Evolutionary conservation across 2,113 vertebrate species (phyloP).

Genomic region (Nothoprocta pentlandii): DNA sequence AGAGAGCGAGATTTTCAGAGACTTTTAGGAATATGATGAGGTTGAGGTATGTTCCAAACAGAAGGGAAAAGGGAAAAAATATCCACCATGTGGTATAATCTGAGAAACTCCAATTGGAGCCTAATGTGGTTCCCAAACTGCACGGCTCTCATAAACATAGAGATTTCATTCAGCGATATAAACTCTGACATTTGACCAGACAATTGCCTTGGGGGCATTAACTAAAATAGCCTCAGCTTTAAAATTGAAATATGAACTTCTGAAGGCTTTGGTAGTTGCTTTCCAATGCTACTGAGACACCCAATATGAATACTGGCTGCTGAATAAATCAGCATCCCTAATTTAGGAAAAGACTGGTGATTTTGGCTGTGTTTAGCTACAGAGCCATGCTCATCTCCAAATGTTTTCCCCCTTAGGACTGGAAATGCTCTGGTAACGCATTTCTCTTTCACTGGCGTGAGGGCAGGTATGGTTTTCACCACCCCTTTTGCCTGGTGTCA

Average conservation of each 20-base stretch:
- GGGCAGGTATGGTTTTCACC: neutral
- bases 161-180: conserved; percentile 59
- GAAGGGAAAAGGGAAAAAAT: neutral
- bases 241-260: conserved; percentile 66
- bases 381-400: neutral
- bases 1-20: neutral
- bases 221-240: conserved; percentile 64
- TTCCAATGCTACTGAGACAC: conserved; percentile 12
- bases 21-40: neutral
- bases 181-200: conserved; percentile 67
- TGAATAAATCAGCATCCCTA: neutral
- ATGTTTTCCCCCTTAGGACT: neutral
- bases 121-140: conserved; percentile 17
- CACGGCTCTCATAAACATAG: conserved; percentile 37
- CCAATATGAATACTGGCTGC: neutral
- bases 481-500: neutral
- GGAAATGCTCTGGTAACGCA: neutral
- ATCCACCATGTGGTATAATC: conserved; percentile 6
- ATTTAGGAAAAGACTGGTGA: neutral
- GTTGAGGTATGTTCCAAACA: conserved; percentile 9
- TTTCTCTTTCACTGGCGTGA: neutral
- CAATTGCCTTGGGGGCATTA: conserved; percentile 45
- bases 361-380: neutral
- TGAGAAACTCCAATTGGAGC: conserved; percentile 8
- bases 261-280: conserved; percentile 38